Evolutionary conservation across 2,797 vertebrate genomes (phyloP).

Genomic region (Cirrhinus molitorella): DNA sequence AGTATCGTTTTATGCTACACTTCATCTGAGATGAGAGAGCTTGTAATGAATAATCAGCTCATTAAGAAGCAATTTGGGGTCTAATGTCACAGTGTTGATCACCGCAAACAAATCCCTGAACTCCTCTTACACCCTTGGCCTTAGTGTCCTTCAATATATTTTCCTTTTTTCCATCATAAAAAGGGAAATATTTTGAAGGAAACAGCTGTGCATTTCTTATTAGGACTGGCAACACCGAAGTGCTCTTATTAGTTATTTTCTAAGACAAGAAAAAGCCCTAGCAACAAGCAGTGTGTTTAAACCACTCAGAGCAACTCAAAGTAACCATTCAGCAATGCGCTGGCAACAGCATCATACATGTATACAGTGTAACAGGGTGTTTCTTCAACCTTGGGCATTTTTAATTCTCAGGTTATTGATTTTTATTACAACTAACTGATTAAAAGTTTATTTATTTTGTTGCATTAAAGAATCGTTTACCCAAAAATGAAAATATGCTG

Average conservation of each 20-base stretch:
- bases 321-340: background rate
- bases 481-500: no score
- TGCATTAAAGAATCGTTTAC: no score
- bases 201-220: background rate
- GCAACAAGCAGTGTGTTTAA: background rate
- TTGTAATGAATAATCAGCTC: conserved; percentile 50
- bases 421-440: no score
- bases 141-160: background rate
- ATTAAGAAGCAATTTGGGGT: conserved; percentile 28
- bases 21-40: conserved; percentile 2
- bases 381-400: background rate
- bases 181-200: background rate
- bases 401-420: background rate
- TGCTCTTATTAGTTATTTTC: background rate
- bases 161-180: background rate
- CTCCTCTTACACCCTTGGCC: background rate
- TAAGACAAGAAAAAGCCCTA: background rate
- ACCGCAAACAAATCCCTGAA: background rate
- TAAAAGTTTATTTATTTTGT: no score
- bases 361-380: background rate
- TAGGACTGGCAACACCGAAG: background rate
- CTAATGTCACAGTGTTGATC: conserved; percentile 21
- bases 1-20: conserved; percentile 29
- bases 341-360: background rate
- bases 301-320: background rate